These are phyloP conservation scores for Incurvaria masculella DNA, from an alignment of 2,888 invertebrate genomes.

Conservation along the genomic window DNA sequence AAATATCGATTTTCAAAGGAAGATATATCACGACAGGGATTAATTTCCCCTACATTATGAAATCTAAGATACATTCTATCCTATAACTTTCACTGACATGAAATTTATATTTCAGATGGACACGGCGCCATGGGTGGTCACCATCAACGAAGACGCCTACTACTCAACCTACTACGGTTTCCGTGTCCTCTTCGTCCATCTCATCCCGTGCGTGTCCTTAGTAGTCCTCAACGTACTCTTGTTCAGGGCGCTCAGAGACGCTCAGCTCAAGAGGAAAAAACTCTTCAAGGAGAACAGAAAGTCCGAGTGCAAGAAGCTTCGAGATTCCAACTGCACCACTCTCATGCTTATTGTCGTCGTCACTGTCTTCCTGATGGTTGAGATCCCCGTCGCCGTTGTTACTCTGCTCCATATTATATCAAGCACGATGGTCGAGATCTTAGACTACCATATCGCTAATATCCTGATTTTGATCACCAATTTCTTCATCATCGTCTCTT, in stretches of 20 bases:
- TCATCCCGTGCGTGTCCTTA: slow-evolving; percentile 84
- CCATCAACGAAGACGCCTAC: slow-evolving; percentile 70
- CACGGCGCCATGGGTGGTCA: slow-evolving; percentile 69
- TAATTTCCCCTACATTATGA: too few relatives aligned
- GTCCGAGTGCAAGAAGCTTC: slow-evolving; percentile 72
- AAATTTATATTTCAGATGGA: slow-evolving; percentile 33
- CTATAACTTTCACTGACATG: too few relatives aligned
- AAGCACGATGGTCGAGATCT: slow-evolving; percentile 65
- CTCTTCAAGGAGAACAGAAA: slow-evolving; percentile 76
- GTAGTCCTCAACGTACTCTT: slow-evolving; percentile 86
- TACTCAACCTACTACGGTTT: slow-evolving; percentile 82
- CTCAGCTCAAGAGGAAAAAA: slow-evolving; percentile 73
- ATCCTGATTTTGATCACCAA: slow-evolving; percentile 79
- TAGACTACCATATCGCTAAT: slow-evolving; percentile 76
- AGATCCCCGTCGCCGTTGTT: slow-evolving; percentile 81
- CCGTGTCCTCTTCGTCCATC: slow-evolving; percentile 87
- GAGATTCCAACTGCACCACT: slow-evolving; percentile 83
- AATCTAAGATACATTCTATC: too few relatives aligned
- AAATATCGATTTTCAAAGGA: too few relatives aligned
- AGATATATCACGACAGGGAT: too few relatives aligned
- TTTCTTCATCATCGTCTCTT: slow-evolving; percentile 87
- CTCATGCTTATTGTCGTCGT: slow-evolving; percentile 86
- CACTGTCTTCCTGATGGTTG: slow-evolving; percentile 77
- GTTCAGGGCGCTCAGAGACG: slow-evolving; percentile 80
- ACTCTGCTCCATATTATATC: slow-evolving; percentile 81